Evolutionary conservation across 2,113 vertebrate genomes (phyloP), one percentile per base, ranked within the genome.

Genomic region (Chionis minor): DNA sequence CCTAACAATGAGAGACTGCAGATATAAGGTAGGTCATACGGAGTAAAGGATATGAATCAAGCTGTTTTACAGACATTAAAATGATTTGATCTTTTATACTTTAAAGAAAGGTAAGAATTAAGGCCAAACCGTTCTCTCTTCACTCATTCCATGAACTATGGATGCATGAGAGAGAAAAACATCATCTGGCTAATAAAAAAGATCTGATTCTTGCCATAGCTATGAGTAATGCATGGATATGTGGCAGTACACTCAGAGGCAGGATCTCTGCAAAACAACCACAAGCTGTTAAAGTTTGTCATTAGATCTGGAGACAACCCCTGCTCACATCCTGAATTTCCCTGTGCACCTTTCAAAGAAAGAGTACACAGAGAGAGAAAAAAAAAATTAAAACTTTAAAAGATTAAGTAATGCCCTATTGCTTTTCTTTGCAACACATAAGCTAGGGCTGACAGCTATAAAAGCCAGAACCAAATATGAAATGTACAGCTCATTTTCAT

Each of bases 191-290:
- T 88, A 61, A 85, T 80, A 72, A 92, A 85, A 89, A n/a, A n/a
- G 35, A 63, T 79, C 24, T 35, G 45, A 91, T 62, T 85, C 77
- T 94, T 90, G 27, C 77, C 55, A 33, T 20, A 56, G 44, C 54
- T 83, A 62, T 88, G 86, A 92, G 65, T 87, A 94, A 92, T 62
- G 12, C 63, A 51, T 59, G 26, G 72, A 74, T 88, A 82, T 80
- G 78, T 84, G 73, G 91, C 18, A 79, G 80, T 32, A 92, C 72
- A 89, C 11, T 86, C 65, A 78, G 74, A 93, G 35, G 52, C 56
- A 86, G 58, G 63, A 81, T 94, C 58, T 96, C 95, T 95, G 77
- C 72, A 94, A 96, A 90, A 97, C 92, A 97, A 92, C 81, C 84
- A 62, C 95, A 94, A 88, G 84, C 84, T 94, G 91, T 92, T 88